Evolutionary conservation across 2,797 vertebrate species (phyloP), one percentile per base, ranked within the genome.

Genomic region (Chelon labrosus): DNA sequence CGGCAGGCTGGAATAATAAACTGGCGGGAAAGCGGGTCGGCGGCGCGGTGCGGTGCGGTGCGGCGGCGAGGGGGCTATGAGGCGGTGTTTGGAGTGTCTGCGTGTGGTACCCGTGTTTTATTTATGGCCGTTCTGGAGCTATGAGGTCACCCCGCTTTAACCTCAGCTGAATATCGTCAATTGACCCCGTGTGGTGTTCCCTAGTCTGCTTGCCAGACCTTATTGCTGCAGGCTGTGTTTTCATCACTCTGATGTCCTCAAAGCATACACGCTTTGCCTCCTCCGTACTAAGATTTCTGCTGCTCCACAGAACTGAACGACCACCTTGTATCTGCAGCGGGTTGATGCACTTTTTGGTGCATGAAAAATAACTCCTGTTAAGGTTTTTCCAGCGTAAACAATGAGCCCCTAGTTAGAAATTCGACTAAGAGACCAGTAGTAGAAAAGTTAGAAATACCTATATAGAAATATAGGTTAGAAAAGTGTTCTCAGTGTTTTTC

Each of bases 61-160:
- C 53, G 64, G 60, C 22, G 13, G 13, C 22, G 22, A 46, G 4
- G 31, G 51, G 17, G 55, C 56, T 51, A 59, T 77, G 41, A 20
- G 65, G 64, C 74, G 64, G 10, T 65, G 75, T 61, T 57, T 16
- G 46, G 16, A 69, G 64, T 61, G 56, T 75, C 72, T 70, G 68
- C 14, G 16, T 58, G 75, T 70, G 71, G 61, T 7, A 71, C 81
- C 73, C 20, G 38, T 73, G 74, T 67, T 78, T 74, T 76, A 75
- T 83, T 75, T 67, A 65, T 63, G 38, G 63, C 44, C 62, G n/a
- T 79, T 83, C 74, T 73, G 64, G 16, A 42, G 58, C 50, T 37
- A 44, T 74, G 56, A 73, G 56, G 79, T 85, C 65, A 68, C 63
- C 17, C 64, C 56, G 50, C 27, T 67, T 46, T 14, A 74, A 58